Evolutionary conservation across 1,140 invertebrate genomes (phyloP), one percentile per base, ranked within the genome.

Genomic region (Potamilus streckersoni): DNA sequence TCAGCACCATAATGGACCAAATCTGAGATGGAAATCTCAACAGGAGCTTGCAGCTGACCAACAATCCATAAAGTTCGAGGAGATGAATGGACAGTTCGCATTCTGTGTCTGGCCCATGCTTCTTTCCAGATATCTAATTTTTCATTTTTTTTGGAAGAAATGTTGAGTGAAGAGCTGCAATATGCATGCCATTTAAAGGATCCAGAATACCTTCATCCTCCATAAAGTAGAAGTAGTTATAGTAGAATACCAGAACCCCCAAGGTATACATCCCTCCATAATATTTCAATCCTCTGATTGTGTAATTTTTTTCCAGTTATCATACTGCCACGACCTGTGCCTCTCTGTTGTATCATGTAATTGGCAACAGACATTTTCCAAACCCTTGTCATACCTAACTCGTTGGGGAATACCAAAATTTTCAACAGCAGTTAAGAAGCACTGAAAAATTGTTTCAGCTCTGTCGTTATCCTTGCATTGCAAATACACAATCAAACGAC

Each of bases 191-290:
- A 65, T 78, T 74, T 27, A 80, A 57, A 57, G 75, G 60, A 70
- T 80, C 73, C 11, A 80, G 20, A 12, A 80, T 69, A 15, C 60
- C 55, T 65, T 80, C n/a, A 60, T 80, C 70, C 61, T 80, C 73
- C 71, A 76, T 76, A 49, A 69, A 59, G 62, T 63, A 23, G 20
- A 80, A 77, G 31, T 78, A 59, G 27, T 69, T 23, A 60, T 73
- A 66, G 57, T 67, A 73, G 63, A 64, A 58, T 55, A 56, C n/a
- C n/a, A n/a, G n/a, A n/a, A n/a, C n/a, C n/a, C n/a, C n/a, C n/a
- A n/a, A n/a, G n/a, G n/a, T n/a, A n/a, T n/a, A n/a, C n/a, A n/a
- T n/a, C n/a, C n/a, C n/a, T n/a, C n/a, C n/a, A n/a, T n/a, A n/a
- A n/a, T n/a, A n/a, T n/a, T n/a, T n/a, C n/a, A n/a, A n/a, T n/a